A percentile compares a stretch with the other conserved stretches of the same genome.
Evolutionary conservation across 2,888 invertebrate species (phyloP).

Genomic region (Monochamus alternatus): DNA sequence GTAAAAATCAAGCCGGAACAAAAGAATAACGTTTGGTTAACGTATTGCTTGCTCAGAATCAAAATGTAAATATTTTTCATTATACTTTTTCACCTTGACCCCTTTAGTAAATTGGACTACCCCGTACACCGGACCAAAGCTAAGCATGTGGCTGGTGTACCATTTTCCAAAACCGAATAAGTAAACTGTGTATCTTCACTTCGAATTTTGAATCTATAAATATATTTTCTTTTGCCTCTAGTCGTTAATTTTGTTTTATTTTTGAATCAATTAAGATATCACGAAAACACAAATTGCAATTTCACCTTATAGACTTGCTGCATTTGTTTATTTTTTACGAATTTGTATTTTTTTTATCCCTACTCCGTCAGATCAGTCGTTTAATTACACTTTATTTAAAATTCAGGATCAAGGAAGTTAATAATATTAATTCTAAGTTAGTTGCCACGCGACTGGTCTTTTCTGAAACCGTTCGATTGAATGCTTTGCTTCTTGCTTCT

Average conservation of each 20-base stretch:
- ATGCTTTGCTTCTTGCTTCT: constrained; percentile 68
- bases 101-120: constrained; percentile 19
- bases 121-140: neutral
- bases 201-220: constrained; percentile 54
- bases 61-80: constrained; percentile 30
- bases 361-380: constrained; percentile 68
- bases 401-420: constrained; percentile 32
- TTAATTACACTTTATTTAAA: constrained; percentile 48
- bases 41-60: constrained; percentile 17
- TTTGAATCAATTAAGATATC: constrained; percentile 57
- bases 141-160: constrained; percentile 6
- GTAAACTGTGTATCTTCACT: constrained; percentile 65
- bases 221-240: constrained; percentile 64
- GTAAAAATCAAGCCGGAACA: constrained; percentile 25
- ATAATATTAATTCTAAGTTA: constrained; percentile 69
- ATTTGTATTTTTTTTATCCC: constrained; percentile 54
- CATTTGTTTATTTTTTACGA: constrained; percentile 63
- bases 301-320: constrained; percentile 71
- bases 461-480: constrained; percentile 77
- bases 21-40: constrained; percentile 31
- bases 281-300: constrained; percentile 71
- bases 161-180: neutral
- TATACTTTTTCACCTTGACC: constrained; percentile 4
- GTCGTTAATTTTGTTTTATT: constrained; percentile 60
- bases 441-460: constrained; percentile 80